Base-by-base conservation (phyloP, 35 echinoderm and acorn worm genomes). In the Nesometra sesokonis region DNA sequence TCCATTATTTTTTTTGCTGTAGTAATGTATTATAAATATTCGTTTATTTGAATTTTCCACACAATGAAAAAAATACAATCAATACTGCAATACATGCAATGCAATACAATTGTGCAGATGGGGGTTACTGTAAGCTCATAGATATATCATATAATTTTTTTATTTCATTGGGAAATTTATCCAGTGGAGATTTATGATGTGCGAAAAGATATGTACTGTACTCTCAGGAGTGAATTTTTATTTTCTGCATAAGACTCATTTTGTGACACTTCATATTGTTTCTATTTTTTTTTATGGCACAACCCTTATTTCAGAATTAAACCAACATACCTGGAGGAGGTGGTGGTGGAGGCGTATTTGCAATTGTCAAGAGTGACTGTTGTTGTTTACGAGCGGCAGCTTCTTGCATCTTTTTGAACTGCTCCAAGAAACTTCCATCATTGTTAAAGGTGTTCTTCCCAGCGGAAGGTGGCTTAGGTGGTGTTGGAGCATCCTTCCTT, bases 391-490 rank as follows among this genome's bases (percentile, higher is more conserved):
- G 79, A 47, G 8, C 76, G 36, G 78, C 33, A 84, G 85, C 78
- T 93, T 37, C 85, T 67, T 97, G 94, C 89, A 93, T 87, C 36
- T 91, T 97, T 36, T 81, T 77, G 35, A 98, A 98, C 57, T 98
- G 89, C 36, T 91, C 92, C 89, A 98, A 89, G 85, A 98, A 98
- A 35, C 95, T 94, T 30, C 95, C 95, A 85, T 98, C 95, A 81
- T 98, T 98, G 27, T 82, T 90, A 85, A 98, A 94, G 3, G 87
- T 76, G 78, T 94, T 94, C 9, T 17, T 0, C 5, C 37, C 37
- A 9, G 81, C 3, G 4, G 34, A 17, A 0, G 13, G 33, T 38
- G 46, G 33, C 21, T 81, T 27, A 37, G 85, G 23, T 78, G 33
- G 33, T 85, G 90, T 17, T 67, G 43, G 27, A 23, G 46, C 5